These are phyloP conservation scores for Pristionchus exspectatus DNA, from an alignment of 2,888 invertebrate species.

Conservation along the genomic window DNA sequence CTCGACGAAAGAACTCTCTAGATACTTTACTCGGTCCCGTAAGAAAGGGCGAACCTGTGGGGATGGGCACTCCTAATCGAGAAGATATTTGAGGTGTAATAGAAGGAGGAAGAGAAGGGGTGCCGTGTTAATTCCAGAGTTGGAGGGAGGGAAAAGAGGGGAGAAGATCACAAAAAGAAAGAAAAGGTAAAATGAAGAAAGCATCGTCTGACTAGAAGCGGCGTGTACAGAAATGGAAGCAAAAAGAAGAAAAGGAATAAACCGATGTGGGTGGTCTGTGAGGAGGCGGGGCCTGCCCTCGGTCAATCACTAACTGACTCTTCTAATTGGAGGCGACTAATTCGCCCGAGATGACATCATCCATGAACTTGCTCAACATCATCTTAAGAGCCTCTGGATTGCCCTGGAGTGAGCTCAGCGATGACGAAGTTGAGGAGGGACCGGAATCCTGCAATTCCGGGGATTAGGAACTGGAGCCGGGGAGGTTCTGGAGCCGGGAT, in stretches of 20 bases:
- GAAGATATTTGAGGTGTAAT: neutral
- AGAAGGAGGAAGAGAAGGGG: neutral
- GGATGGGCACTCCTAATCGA: neutral
- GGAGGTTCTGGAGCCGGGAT: neutral
- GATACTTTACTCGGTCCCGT: neutral
- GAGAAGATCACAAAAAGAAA: slow-evolving; percentile 23
- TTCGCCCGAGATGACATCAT: slow-evolving; percentile 45
- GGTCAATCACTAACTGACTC: neutral
- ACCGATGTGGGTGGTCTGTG: neutral
- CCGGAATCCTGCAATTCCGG: slow-evolving; percentile 4
- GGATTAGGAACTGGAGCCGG: neutral
- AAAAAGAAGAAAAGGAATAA: neutral
- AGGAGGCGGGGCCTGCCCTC: slow-evolving; percentile 1
- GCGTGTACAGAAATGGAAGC: neutral
- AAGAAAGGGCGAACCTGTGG: slow-evolving; percentile 6
- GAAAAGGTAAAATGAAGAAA: neutral
- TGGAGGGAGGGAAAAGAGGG: neutral
- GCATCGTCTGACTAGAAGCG: slow-evolving; percentile 12
- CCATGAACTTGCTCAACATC: slow-evolving; percentile 48
- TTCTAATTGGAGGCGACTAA: slow-evolving; percentile 43
- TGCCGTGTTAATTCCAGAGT: neutral
- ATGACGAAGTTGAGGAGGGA: slow-evolving; percentile 14
- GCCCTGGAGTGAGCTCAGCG: neutral
- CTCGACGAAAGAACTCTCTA: slow-evolving; percentile 29
- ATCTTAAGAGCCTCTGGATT: slow-evolving; percentile 36